Evolutionary conservation across 2,888 invertebrate species (phyloP), one percentile per base, ranked within the genome.

Genomic region (Quadroppia sp.): DNA sequence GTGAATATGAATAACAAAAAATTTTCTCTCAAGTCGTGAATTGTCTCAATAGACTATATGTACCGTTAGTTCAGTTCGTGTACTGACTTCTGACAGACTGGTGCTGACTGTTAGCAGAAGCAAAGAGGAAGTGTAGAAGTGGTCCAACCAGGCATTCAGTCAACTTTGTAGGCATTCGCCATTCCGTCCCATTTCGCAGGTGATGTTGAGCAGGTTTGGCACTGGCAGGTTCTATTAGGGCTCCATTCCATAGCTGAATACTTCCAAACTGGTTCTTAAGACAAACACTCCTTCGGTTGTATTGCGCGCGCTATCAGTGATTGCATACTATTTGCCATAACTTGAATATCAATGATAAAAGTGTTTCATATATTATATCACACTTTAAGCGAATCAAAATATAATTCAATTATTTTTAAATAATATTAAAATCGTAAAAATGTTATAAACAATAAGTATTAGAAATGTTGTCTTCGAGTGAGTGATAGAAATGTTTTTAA

Each of bases 111-210:
- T 36, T 36, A 40, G 67, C 42, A 67, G 67, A 67, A 67, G 67
- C 42, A 67, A 67, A 67, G 67, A 67, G 42, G 67, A 67, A 67
- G 67, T 67, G 67, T 32, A 67, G 36, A 40, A 67, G 67, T 67
- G 67, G 67, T 20, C 67, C 67, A 67, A 67, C 67, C 67, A 67
- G 67, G 40, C 67, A 67, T 67, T 67, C 67, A 67, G 67, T 67
- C 67, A 67, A 67, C 36, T 40, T 61, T 67, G 15, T 4, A 23
- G 56, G 20, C 15, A 40, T 67, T 40, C 67, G 67, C 67, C 67
- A 67, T 67, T 67, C 67, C 67, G 67, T 67, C 67, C 67, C 67
- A 67, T 67, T 59, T 59, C 59, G 23, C 25, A 20, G 42, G 32
- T 23, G 42, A 20, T 40, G 42, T 40, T 36, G 23, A 40, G 40